Evolutionary conservation across 2,113 vertebrate genomes (phyloP).

Genomic region (Amphiprion ocellaris): DNA sequence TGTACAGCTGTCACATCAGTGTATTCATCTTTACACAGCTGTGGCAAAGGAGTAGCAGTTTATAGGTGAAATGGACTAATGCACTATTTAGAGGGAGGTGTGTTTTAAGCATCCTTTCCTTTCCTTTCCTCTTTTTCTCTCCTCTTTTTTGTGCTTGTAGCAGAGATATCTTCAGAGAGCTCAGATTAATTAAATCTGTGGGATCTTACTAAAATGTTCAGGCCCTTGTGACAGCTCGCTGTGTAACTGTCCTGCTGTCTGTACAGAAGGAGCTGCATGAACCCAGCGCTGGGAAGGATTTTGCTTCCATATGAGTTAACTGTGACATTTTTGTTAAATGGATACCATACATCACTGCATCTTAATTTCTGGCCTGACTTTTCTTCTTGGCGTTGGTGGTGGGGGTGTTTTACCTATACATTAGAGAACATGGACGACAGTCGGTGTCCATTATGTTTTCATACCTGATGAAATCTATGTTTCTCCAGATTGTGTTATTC

Average conservation of each 20-base stretch:
- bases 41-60: slow-evolving; percentile 16
- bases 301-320: neutral
- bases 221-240: neutral
- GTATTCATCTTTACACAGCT: slow-evolving; percentile 24
- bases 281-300: neutral
- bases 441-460: too few relatives aligned
- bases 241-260: slow-evolving; percentile 27
- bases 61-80: neutral
- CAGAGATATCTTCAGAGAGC: slow-evolving; percentile 25
- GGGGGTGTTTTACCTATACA: too few relatives aligned
- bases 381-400: too few relatives aligned
- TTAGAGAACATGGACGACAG: too few relatives aligned
- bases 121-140: neutral
- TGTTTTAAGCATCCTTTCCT: neutral
- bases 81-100: slow-evolving; percentile 1
- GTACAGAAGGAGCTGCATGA: neutral
- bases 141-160: neutral
- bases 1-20: slow-evolving; percentile 52
- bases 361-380: too few relatives aligned
- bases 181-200: slow-evolving; percentile 42
- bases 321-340: too few relatives aligned
- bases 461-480: too few relatives aligned
- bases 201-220: slow-evolving; percentile 27
- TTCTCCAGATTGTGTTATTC: too few relatives aligned
- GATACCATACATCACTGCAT: too few relatives aligned